phyloP scores from a whole-genome alignment of 2,888 invertebrate genomes.

The Criorhina ranunculi region DNA sequence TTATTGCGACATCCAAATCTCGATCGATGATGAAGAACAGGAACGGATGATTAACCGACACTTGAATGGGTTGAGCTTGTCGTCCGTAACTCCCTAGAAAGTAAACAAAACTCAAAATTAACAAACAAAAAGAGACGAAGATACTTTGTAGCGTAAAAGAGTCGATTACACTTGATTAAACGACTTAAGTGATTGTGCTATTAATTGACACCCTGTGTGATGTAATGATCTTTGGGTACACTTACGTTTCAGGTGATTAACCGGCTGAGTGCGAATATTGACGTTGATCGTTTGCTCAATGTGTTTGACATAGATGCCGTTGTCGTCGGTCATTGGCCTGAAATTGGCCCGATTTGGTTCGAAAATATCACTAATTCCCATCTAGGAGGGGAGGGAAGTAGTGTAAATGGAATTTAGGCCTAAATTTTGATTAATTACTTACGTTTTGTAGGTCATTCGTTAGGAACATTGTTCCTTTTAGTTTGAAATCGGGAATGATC shows the following conservation, averaged over 20 bases:
- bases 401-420: neutral
- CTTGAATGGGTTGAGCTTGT: conserved; percentile 87
- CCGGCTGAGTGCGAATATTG: conserved; percentile 90
- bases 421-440: conserved; percentile 79
- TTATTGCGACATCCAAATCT: conserved; percentile 91
- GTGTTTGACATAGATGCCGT: conserved; percentile 92
- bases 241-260: conserved; percentile 84
- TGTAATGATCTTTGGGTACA: conserved; percentile 69
- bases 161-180: conserved; percentile 83
- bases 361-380: conserved; percentile 91
- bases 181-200: conserved; percentile 76
- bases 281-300: conserved; percentile 94
- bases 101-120: conserved; percentile 5
- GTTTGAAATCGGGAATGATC: conserved; percentile 91
- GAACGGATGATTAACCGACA: conserved; percentile 93
- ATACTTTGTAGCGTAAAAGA: conserved; percentile 20
- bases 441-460: conserved; percentile 94
- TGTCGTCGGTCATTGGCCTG: conserved; percentile 90
- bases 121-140: conserved; percentile 36
- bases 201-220: conserved; percentile 72
- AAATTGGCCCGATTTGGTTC: conserved; percentile 92
- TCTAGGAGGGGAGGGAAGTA: conserved; percentile 84
- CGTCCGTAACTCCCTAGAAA: conserved; percentile 82
- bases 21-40: conserved; percentile 94
- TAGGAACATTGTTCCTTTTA: conserved; percentile 91